phyloP scores from a whole-genome alignment of 1,140 invertebrate genomes.

The Nomia melanderi region DNA sequence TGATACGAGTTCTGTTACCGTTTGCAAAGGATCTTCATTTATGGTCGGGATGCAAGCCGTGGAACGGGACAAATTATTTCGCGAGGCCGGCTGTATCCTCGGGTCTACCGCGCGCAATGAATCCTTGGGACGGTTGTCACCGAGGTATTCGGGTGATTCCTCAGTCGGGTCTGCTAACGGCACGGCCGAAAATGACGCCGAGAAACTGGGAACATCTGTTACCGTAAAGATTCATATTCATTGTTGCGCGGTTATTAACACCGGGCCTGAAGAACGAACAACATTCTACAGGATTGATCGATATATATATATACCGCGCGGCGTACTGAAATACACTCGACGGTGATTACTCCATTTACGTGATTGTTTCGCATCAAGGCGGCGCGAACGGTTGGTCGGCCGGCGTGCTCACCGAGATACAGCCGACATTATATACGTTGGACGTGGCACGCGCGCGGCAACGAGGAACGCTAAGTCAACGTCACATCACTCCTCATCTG shows the following conservation, averaged over 20 bases:
- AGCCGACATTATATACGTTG: neutral
- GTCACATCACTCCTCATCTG: conserved; percentile 58
- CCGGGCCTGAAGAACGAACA: neutral
- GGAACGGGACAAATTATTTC: conserved; percentile 1
- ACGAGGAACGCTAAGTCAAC: conserved; percentile 57
- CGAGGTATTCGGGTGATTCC: neutral
- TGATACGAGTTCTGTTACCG: no score
- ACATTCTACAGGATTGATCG: neutral
- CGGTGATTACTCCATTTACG: conserved; percentile 10
- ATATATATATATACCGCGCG: no score
- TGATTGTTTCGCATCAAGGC: neutral
- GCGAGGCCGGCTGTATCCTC: neutral
- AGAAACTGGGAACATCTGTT: neutral
- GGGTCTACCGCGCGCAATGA: neutral
- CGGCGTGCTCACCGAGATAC: neutral
- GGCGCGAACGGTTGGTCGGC: no score
- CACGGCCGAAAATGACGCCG: neutral
- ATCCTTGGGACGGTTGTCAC: neutral
- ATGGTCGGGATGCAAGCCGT: neutral
- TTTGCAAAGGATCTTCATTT: no score
- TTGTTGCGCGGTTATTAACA: neutral
- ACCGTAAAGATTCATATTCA: neutral
- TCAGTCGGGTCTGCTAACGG: neutral
- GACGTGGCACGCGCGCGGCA: neutral
- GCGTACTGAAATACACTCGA: neutral